Evolutionary conservation across 2,113 vertebrate species (phyloP).

Genomic region (Mionectes macconnelli): DNA sequence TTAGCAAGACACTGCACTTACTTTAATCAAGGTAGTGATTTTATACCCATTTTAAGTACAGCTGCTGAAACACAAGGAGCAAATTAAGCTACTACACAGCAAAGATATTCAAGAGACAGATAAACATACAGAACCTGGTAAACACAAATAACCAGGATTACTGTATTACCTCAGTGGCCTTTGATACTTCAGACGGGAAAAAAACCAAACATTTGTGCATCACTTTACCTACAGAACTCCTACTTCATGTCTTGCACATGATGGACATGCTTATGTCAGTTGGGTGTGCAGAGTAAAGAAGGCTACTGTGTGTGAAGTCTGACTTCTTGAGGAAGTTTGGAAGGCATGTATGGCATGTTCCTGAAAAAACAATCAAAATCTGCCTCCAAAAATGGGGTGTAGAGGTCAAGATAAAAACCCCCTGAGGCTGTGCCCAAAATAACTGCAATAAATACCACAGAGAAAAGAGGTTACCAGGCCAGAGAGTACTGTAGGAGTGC

Average conservation of each 20-base stretch:
- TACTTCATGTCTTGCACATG: neutral
- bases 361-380: neutral
- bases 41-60: neutral
- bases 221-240: neutral
- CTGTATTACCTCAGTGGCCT: neutral
- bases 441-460: neutral
- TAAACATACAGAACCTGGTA: neutral
- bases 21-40: neutral
- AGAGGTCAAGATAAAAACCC: neutral
- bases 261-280: accelerated
- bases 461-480: neutral
- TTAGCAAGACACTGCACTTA: neutral
- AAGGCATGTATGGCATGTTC: neutral
- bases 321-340: neutral
- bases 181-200: neutral
- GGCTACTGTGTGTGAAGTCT: neutral
- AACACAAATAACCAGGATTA: neutral
- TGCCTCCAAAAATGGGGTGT: neutral
- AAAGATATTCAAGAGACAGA: neutral
- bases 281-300: neutral
- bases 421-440: neutral
- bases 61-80: neutral
- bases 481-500: neutral
- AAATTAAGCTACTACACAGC: neutral
- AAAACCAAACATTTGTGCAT: neutral